Evolutionary conservation across 2,888 invertebrate genomes (phyloP).

Genomic region (Pristionchus japonicus): DNA sequence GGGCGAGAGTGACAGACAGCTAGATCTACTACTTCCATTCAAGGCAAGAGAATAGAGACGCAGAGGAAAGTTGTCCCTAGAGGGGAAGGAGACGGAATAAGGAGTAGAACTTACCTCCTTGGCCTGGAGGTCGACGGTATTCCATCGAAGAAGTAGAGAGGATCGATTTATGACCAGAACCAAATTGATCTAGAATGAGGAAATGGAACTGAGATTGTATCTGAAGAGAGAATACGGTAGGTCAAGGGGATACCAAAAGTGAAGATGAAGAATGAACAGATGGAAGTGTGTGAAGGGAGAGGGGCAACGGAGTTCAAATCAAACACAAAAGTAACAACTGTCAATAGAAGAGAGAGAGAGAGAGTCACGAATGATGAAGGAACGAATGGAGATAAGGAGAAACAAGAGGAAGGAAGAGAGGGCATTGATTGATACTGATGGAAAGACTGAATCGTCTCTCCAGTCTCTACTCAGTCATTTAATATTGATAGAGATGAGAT

Average conservation of each 20-base stretch:
- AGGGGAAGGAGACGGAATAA: background rate
- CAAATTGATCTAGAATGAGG: background rate
- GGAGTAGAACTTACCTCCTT: background rate
- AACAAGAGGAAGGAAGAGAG: constrained; percentile 25
- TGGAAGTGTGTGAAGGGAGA: background rate
- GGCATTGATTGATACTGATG: constrained; percentile 11
- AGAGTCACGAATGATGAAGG: background rate
- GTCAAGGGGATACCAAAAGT: background rate
- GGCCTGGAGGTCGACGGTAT: background rate
- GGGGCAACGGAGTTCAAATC: background rate
- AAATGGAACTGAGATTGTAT: no score
- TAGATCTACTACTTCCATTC: constrained; percentile 20
- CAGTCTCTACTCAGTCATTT: background rate
- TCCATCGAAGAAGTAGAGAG: background rate
- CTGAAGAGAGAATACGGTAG: background rate
- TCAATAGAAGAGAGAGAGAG: constrained; percentile 33
- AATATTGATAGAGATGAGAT: constrained; percentile 8
- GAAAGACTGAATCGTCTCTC: background rate
- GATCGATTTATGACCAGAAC: background rate
- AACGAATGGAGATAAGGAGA: constrained; percentile 23
- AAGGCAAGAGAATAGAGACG: background rate
- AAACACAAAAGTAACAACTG: constrained; percentile 25
- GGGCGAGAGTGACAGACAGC: constrained; percentile 34
- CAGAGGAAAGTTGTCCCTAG: background rate
- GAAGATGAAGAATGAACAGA: background rate